Evolutionary conservation across 2,888 invertebrate genomes (phyloP), one percentile per base, ranked within the genome.

Genomic region (Pristionchus japonicus): DNA sequence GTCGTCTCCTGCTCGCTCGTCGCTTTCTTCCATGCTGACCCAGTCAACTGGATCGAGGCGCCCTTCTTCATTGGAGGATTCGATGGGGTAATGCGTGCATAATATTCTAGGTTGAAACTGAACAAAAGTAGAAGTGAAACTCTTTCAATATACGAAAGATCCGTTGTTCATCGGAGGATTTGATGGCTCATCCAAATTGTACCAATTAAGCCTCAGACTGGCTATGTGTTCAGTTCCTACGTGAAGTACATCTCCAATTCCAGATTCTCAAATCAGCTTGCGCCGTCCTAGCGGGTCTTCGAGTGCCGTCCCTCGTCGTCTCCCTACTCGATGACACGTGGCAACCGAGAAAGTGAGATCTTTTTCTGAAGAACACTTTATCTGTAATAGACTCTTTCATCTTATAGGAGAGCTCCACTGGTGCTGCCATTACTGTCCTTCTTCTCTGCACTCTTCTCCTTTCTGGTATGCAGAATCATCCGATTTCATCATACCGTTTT

Each of bases 21-120:
- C 13, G 87, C 87, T 23, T 87, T 87, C 87, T 87, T 87, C 80
- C 87, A 87, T 57, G 87, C 87, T 1, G 87, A 87, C 37, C 87
- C 87, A 1, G 47, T 80, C 40, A 87, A 87, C 34, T 87, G 87
- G 87, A 64, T 87, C 52, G 57, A 87, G n/a, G 87, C 87, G 11
- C 87, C 87, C 7, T 87, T 87, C 87, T 87, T 87, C 77, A 37
- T 57, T 3, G 74, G 27, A 17, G 86, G 86, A 86, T 11, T 74
- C 13, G 86, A 86, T 49, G 86, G 86, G 37, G 86, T 86, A n/a
- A n/a, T n/a, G n/a, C n/a, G n/a, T n/a, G n/a, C n/a, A n/a, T n/a
- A n/a, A n/a, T n/a, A n/a, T n/a, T n/a, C n/a, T n/a, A n/a, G n/a
- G n/a, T n/a, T n/a, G n/a, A n/a, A n/a, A n/a, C n/a, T n/a, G n/a